Evolutionary conservation across 2,888 invertebrate genomes (phyloP).

Genomic region (Dinocampus coccinellae): DNA sequence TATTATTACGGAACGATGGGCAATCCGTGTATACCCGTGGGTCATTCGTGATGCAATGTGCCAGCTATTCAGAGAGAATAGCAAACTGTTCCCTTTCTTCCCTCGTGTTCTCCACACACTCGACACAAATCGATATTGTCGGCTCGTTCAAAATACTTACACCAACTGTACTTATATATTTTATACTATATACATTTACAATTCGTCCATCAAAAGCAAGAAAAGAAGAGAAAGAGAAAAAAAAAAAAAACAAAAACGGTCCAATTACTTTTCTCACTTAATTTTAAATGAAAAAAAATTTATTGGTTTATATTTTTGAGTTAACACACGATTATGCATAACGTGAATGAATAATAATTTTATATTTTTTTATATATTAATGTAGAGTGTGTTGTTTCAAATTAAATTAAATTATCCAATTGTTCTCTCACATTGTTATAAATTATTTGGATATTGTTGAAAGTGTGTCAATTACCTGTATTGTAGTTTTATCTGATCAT

Average conservation of each 20-base stretch:
- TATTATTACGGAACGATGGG: conserved; percentile 45
- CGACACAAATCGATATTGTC: conserved; percentile 29
- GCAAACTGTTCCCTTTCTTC: no score
- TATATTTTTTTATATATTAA: no score
- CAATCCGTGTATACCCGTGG: conserved; percentile 47
- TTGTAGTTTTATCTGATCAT: not conserved
- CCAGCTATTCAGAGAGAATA: conserved; percentile 2
- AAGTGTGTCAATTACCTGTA: not conserved
- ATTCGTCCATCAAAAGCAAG: not conserved
- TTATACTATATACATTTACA: not conserved
- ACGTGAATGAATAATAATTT: no score
- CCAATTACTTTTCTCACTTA: not conserved
- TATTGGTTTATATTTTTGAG: no score
- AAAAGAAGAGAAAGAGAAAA: not conserved
- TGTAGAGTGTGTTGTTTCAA: no score
- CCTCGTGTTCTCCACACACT: no score
- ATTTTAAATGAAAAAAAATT: no score
- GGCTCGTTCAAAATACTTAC: conserved; percentile 19
- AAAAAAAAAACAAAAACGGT: no score
- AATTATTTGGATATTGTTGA: not conserved
- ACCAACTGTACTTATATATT: not conserved
- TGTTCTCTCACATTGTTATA: not conserved
- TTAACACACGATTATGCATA: no score
- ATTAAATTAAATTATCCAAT: no score
- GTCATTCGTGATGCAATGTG: conserved; percentile 43